A percentile compares a stretch with the other conserved stretches of the same genome.
Conservation (phyloP, 1,140 invertebrate genomes). For the Plectrocnemia conspersa region DNA sequence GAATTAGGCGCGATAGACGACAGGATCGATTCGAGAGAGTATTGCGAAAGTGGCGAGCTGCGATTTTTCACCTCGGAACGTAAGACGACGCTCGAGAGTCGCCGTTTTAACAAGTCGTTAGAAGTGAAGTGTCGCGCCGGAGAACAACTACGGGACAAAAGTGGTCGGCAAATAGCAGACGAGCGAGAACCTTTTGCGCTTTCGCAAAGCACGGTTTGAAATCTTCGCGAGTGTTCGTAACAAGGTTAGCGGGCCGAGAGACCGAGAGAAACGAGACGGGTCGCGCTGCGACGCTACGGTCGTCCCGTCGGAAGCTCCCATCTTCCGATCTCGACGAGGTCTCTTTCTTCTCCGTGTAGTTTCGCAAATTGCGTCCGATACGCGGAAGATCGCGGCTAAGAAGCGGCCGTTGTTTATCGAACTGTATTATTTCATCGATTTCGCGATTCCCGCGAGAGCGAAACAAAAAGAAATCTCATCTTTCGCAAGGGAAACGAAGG, state of each 20-base stretch:
- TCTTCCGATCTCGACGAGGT: neutral
- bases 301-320: neutral
- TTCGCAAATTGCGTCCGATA: neutral
- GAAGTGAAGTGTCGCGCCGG: neutral
- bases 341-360: neutral
- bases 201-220: slow-evolving; percentile 8
- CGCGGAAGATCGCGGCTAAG: neutral
- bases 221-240: slow-evolving; percentile 10
- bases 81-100: too few species aligned
- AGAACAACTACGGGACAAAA: slow-evolving; percentile 7
- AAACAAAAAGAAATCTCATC: slow-evolving; percentile 27
- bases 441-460: slow-evolving; percentile 24
- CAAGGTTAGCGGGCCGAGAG: slow-evolving; percentile 15
- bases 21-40: too few species aligned
- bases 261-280: slow-evolving; percentile 11
- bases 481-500: too few species aligned
- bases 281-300: neutral
- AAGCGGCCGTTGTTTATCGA: neutral
- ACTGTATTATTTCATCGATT: slow-evolving; percentile 14
- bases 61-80: too few species aligned
- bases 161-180: slow-evolving; percentile 14
- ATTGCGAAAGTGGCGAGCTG: too few species aligned
- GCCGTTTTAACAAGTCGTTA: slow-evolving; percentile 6
- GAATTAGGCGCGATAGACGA: neutral
- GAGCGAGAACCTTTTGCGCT: neutral